phyloP scores from a whole-genome alignment of 2,113 vertebrate species.

The Pampusana beccarii region DNA sequence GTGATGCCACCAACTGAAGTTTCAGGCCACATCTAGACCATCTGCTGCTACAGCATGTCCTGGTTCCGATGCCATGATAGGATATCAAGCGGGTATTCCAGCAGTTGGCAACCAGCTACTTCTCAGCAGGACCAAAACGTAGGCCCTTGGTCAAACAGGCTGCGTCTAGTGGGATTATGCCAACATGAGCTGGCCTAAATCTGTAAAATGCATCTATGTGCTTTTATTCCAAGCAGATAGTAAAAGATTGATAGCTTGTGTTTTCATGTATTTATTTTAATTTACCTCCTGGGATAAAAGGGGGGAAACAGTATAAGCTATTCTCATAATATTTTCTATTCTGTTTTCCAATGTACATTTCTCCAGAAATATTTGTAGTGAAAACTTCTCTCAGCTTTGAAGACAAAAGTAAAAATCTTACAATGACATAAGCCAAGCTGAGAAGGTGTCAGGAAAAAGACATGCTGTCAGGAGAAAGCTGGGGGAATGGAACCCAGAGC shows the following conservation, averaged over 20 bases:
- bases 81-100: not conserved
- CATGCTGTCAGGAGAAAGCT: not conserved
- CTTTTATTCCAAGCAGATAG: not conserved
- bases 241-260: not conserved
- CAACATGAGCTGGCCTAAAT: not conserved
- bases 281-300: not conserved
- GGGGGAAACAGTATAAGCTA: not conserved
- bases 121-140: not conserved
- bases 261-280: not conserved
- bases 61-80: not conserved
- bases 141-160: not conserved
- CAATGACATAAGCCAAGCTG: not conserved
- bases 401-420: not conserved
- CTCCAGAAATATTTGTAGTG: not conserved
- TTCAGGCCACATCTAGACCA: not conserved
- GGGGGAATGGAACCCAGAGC: not conserved
- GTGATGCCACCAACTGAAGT: not conserved
- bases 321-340: not conserved
- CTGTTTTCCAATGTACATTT: not conserved
- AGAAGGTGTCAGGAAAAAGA: not conserved
- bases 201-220: not conserved
- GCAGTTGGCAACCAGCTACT: not conserved
- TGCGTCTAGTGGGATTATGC: rapidly evolving
- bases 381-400: not conserved
- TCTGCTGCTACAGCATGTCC: not conserved